Base-by-base conservation (phyloP, 2,888 invertebrate species). In the Gymnoscelis rufifasciata region DNA sequence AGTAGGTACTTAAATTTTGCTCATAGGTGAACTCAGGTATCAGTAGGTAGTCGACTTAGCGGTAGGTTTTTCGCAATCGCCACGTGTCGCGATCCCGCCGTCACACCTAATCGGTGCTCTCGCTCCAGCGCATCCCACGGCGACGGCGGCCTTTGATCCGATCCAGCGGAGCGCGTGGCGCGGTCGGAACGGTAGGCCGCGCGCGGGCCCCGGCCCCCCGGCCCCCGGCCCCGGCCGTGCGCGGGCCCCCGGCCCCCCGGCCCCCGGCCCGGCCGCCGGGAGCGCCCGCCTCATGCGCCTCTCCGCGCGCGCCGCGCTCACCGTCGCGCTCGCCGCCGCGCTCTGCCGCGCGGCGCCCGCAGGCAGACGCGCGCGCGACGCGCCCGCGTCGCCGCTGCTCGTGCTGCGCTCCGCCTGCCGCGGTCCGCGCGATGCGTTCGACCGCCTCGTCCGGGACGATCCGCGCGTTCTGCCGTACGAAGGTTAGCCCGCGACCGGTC, bases 241-340 rank as follows among this genome's bases (percentile, higher is more conserved):
- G 79, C 69, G 68, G n/a, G n/a, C n/a, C n/a, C n/a, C n/a, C n/a
- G n/a, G n/a, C n/a, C n/a, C n/a, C n/a, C n/a, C n/a, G n/a, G n/a
- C n/a, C n/a, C n/a, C n/a, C 63, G 61, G 62, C 59, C 78, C 74
- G 79, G 78, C 78, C 75, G 70, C 77, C 62, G 47, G 47, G 60
- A 60, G 66, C 60, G 59, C 60, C 64, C 80, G 74, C 78, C 80
- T 77, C 78, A 76, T 70, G 77, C 64, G 61, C 61, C 68, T 62
- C 61, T 6, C 7, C 29, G 62, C 58, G 56, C 54, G 23, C 44
- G 58, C 71, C 72, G 60, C 70, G 61, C 70, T 73, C 37, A 72
- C 76, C 62, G 69, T 72, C 62, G 74, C 54, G 66, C 67, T 29
- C 53, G 81, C 68, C 50, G 67, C 64, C 44, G 15, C 38, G 15